These are phyloP conservation scores for Apodemus speciosus DNA, from an alignment of 2,113 vertebrate species.

Conservation along the genomic window DNA sequence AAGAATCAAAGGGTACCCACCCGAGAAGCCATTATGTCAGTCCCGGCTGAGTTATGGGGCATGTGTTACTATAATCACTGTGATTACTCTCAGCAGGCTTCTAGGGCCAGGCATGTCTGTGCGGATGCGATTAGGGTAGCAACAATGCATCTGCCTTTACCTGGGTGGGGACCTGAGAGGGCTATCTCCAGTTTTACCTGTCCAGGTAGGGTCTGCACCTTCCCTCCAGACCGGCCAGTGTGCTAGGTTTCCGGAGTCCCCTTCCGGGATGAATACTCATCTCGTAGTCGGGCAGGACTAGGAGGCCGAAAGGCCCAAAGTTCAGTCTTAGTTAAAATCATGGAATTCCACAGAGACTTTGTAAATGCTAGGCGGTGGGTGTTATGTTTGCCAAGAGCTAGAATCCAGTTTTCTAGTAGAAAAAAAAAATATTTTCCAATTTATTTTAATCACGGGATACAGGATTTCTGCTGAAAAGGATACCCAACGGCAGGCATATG, in stretches of 20 bases:
- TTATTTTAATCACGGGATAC: constrained; percentile 80
- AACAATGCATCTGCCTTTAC: neutral
- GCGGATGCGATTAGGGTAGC: no score
- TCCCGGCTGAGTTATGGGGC: neutral
- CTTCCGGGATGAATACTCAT: neutral
- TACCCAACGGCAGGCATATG: no score
- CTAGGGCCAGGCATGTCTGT: neutral
- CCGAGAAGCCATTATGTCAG: neutral
- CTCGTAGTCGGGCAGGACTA: neutral
- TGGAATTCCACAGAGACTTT: constrained; percentile 79
- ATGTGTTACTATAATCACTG: neutral
- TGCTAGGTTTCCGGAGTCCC: neutral
- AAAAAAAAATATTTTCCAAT: constrained; percentile 81
- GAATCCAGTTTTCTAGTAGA: constrained; percentile 83
- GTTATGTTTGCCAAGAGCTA: constrained; percentile 75
- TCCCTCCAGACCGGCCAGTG: neutral
- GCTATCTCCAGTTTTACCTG: no score
- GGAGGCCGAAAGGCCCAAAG: constrained; percentile 4
- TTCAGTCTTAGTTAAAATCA: constrained; percentile 74
- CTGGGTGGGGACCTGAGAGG: neutral
- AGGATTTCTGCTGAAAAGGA: constrained; percentile 74
- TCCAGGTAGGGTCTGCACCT: neutral
- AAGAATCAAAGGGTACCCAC: constrained; percentile 18
- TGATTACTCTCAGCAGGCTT: neutral
- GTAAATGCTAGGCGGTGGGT: constrained; percentile 67